phyloP scores from a whole-genome alignment of 92 coral and sea anemone species.

The Palythoa grandiflora region DNA sequence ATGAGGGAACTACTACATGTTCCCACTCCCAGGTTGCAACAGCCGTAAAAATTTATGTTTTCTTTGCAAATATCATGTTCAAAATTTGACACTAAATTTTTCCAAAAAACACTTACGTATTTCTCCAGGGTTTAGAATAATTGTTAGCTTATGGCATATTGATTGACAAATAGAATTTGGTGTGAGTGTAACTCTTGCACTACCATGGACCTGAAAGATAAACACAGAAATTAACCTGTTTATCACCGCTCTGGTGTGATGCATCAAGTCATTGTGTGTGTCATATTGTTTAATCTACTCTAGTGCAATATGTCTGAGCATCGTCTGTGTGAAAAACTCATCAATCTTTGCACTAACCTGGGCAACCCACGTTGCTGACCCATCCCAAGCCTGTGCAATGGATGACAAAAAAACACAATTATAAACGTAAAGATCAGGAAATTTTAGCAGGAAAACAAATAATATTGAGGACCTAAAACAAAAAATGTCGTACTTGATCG shows the following conservation, averaged over 20 bases:
- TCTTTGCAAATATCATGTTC: not conserved
- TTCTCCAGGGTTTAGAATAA: slow-evolving; percentile 81
- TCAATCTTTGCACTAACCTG: slow-evolving; percentile 70
- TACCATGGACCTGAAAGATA: slow-evolving; percentile 75
- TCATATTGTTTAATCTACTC: not conserved
- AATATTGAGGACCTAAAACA: too few species aligned
- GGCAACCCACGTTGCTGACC: slow-evolving; percentile 87
- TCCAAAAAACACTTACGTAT: slow-evolving; percentile 71
- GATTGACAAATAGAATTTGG: slow-evolving; percentile 76
- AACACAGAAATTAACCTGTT: not conserved
- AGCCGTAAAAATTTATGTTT: too few species aligned
- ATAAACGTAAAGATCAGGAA: not conserved
- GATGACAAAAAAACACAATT: not conserved
- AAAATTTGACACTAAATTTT: not conserved
- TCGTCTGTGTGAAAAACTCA: not conserved
- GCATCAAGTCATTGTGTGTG: not conserved
- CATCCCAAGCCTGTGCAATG: slow-evolving; percentile 74
- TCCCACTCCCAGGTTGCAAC: too few species aligned
- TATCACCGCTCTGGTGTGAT: too few species aligned
- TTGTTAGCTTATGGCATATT: slow-evolving; percentile 70
- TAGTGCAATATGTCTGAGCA: not conserved
- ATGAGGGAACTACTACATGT: too few species aligned
- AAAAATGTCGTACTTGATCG: too few species aligned
- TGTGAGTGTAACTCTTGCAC: slow-evolving; percentile 64
- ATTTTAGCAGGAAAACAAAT: too few species aligned